Evolutionary conservation across 2,113 vertebrate species (phyloP), one percentile per base, ranked within the genome.

Genomic region (Indicator maculatus): DNA sequence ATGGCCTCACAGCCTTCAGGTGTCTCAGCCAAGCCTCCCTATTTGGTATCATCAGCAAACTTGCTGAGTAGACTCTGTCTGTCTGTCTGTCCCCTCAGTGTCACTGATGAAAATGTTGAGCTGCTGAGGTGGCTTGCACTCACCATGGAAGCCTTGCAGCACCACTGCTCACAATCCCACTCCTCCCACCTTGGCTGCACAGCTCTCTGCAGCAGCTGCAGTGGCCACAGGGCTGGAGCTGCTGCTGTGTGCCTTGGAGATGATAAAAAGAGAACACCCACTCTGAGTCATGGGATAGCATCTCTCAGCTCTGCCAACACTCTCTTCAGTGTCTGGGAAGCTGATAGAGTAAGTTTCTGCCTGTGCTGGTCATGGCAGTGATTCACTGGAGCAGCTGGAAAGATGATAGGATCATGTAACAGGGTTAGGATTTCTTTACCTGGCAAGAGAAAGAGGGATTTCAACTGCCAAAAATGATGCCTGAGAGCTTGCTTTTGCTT

Each of bases 261-360:
- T 94, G 94, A 95, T 94, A 96, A 93, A 95, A 96, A 94, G 93
- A 92, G 83, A 92, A 95, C 66, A 80, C 60, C 61, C 80, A 94
- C 63, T 94, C 92, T 98, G 96, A 98, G 92, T 98, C 96, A 98
- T 82, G 59, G 81, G 39, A 86, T 89, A 97, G 58, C 82, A 96
- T 83, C 95, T 96, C 63, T 95, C 84, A 56, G 72, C 94, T 80
- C 82, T 97, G 94, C 97, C 94, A 96, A 93, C 73, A 92, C 86
- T 94, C 66, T 95, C 88, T 97, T 97, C 96, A 95, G 91, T 97
- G 97, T 98, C 97, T 97, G 94, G 95, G 96, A 97, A 98, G 91
- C 85, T 95, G 96, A 97, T 95, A 95, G 69, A 96, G 92, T 97
- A 94, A 96, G 96, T 95, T 97, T 97, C 95, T 97, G 86, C 80